These are phyloP conservation scores for Fukomys damarensis DNA, from an alignment of 2,113 vertebrate species.

Conservation along the genomic window DNA sequence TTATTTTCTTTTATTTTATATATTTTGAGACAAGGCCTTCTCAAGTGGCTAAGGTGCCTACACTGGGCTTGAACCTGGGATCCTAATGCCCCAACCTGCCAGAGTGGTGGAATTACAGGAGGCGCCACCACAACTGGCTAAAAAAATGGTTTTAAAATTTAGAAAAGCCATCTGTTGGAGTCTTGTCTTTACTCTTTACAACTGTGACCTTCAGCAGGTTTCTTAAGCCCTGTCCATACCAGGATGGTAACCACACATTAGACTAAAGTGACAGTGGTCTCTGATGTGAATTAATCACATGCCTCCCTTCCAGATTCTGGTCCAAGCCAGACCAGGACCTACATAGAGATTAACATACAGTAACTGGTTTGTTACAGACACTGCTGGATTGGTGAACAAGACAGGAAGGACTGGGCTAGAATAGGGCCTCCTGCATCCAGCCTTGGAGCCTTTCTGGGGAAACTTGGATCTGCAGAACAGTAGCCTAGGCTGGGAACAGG, in stretches of 20 bases:
- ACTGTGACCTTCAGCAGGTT: background rate
- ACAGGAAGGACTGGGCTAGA: background rate
- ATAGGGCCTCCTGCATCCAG: background rate
- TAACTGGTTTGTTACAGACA: background rate
- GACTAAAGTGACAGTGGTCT: background rate
- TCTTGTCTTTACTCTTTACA: background rate
- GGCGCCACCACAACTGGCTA: background rate
- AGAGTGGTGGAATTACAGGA: background rate
- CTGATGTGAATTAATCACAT: background rate
- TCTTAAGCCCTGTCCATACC: background rate
- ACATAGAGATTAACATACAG: background rate
- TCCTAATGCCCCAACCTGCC: background rate
- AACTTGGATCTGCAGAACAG: background rate
- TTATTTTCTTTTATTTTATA: background rate
- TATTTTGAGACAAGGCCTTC: background rate
- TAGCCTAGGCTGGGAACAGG: background rate
- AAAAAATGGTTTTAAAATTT: background rate
- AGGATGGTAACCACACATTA: background rate
- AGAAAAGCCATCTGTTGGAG: background rate
- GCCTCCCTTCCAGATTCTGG: background rate
- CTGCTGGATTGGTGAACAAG: background rate
- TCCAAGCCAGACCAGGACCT: conserved; percentile 2
- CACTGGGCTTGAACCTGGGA: background rate
- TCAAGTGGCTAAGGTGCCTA: background rate
- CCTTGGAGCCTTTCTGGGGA: background rate